phyloP scores from a whole-genome alignment of 2,113 vertebrate genomes.

The Paramormyrops kingsleyae region DNA sequence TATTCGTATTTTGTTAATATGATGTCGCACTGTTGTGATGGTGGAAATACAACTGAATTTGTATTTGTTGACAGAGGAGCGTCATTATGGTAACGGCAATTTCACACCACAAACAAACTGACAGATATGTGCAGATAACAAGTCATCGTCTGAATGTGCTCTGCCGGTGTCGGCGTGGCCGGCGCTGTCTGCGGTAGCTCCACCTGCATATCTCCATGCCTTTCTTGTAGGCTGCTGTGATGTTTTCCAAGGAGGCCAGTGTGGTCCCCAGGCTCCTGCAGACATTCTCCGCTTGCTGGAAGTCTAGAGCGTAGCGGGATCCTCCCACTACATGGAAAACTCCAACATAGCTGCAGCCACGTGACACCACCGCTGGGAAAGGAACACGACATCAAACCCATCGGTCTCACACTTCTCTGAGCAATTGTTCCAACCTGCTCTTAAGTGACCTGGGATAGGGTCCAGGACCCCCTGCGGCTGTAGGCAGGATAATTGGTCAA shows the following conservation, averaged over 20 bases:
- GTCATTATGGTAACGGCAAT: neutral
- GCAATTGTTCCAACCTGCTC: neutral
- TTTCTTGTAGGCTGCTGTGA: conserved; percentile 43
- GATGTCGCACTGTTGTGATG: neutral
- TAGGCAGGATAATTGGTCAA: neutral
- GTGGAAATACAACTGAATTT: neutral
- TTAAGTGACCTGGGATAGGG: neutral
- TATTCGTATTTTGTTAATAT: neutral
- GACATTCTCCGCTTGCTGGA: conserved; percentile 49
- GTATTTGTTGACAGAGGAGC: neutral
- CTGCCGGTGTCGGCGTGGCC: neutral
- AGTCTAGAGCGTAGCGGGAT: conserved; percentile 65
- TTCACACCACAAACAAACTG: neutral
- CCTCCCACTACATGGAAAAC: conserved; percentile 78
- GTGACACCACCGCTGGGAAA: conserved; percentile 48
- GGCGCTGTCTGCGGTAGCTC: neutral
- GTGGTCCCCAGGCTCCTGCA: conserved; percentile 61
- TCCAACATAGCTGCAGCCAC: conserved; percentile 69
- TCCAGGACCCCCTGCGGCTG: neutral
- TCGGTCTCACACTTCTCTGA: neutral
- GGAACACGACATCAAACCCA: neutral
- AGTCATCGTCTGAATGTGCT: neutral
- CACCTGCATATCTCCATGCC: conserved; percentile 87
- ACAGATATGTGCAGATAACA: neutral
- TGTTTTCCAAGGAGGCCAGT: conserved; percentile 62